Evolutionary conservation across 2,888 invertebrate species (phyloP).

Genomic region (Macaria liturata): DNA sequence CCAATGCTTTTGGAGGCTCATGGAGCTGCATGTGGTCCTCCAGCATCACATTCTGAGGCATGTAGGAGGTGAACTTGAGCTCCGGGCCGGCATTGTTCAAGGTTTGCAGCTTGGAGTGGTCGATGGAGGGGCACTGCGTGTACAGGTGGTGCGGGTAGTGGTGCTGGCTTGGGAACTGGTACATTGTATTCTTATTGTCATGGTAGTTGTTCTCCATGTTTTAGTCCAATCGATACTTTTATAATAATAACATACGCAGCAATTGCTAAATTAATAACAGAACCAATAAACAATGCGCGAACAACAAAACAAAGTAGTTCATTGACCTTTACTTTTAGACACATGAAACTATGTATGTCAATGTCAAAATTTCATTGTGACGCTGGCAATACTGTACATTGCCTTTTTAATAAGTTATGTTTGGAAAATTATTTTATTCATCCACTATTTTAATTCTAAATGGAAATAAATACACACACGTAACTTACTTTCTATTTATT

Average conservation of each 20-base stretch:
- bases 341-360: not conserved
- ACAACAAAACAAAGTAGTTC: not conserved
- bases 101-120: constrained; percentile 32
- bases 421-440: no score
- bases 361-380: no score
- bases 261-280: no score
- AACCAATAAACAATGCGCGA: not conserved
- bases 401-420: no score
- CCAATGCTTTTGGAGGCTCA: constrained; percentile 6
- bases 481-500: constrained; percentile 19
- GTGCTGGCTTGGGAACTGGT: constrained; percentile 61
- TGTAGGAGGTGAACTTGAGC: constrained; percentile 24
- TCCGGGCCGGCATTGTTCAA: constrained; percentile 20
- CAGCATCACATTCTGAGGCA: constrained; percentile 25
- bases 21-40: constrained; percentile 19
- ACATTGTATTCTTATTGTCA: constrained; percentile 33
- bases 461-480: no score
- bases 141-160: constrained; percentile 41
- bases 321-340: not conserved
- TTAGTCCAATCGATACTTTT: not conserved
- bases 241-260: not conserved
- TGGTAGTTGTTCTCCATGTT: constrained; percentile 14
- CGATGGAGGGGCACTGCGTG: constrained; percentile 37
- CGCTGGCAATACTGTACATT: no score
- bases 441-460: no score